Percentiles rank a stretch among this genome's conserved stretches.
Conservation (phyloP, 2,113 vertebrate species). For the Sclerurus mexicanus region DNA sequence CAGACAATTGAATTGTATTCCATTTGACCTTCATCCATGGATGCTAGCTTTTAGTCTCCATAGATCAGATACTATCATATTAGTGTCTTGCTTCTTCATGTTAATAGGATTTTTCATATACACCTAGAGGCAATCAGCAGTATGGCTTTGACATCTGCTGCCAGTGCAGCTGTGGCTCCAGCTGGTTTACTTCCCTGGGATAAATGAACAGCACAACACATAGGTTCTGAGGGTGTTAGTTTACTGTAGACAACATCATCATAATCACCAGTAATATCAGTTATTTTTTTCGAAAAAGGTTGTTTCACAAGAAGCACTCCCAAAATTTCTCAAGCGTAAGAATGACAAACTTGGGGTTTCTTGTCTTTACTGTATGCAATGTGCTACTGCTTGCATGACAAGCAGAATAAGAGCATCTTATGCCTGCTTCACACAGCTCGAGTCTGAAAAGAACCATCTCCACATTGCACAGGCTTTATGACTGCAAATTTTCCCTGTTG, state of each 20-base stretch:
- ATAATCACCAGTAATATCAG: not conserved
- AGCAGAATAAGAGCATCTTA: not conserved
- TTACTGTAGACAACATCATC: not conserved
- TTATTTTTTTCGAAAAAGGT: not conserved
- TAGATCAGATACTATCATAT: not conserved
- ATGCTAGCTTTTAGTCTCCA: not conserved
- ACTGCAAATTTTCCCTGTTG: not conserved
- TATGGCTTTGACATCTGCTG: not conserved
- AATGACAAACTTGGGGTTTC: not conserved
- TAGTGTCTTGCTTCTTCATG: not conserved
- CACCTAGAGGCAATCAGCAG: not conserved
- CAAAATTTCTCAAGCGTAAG: not conserved
- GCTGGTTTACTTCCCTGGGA: not conserved
- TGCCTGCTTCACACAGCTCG: not conserved
- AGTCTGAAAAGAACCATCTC: not conserved
- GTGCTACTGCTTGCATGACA: not conserved
- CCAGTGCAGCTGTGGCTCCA: conserved; percentile 13
- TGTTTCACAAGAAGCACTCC: not conserved
- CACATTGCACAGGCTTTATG: not conserved
- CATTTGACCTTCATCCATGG: not conserved
- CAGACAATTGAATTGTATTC: not conserved
- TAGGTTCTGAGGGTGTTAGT: not conserved
- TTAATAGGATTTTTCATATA: not conserved
- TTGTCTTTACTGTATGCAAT: not conserved
- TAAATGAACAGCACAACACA: not conserved